These are phyloP conservation scores for Oligia fasciuncula DNA, from an alignment of 2,888 invertebrate genomes.

Conservation along the genomic window DNA sequence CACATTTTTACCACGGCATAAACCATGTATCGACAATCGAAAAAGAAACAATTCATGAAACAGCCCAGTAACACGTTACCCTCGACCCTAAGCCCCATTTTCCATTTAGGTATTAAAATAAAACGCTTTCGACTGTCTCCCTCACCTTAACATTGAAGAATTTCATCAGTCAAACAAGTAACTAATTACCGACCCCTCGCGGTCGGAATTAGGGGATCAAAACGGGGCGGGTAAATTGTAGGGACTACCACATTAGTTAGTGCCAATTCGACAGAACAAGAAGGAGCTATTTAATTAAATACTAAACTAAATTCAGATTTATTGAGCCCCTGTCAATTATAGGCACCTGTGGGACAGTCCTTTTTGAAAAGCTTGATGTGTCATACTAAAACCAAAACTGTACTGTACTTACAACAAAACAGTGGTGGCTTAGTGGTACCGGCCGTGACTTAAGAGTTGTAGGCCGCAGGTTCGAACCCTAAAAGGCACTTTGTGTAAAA, in stretches of 20 bases:
- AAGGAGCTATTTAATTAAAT: neutral
- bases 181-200: conserved; percentile 52
- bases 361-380: neutral
- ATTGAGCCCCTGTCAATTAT: neutral
- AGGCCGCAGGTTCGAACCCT: neutral
- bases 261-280: too few species aligned
- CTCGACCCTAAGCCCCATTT: neutral
- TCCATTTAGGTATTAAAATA: conserved; percentile 3
- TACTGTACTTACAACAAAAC: neutral
- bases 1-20: neutral
- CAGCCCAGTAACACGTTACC: neutral
- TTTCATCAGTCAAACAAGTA: conserved; percentile 59
- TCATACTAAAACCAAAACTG: neutral
- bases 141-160: conserved; percentile 31
- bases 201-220: conserved; percentile 44
- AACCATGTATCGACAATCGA: neutral
- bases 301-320: neutral
- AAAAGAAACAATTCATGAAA: neutral
- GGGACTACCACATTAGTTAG: conserved; percentile 32
- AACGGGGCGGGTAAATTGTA: conserved; percentile 42
- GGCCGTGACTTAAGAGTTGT: neutral
- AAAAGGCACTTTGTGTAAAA: neutral
- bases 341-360: neutral
- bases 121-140: conserved; percentile 5
- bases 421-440: neutral